Evolutionary conservation across 2,113 vertebrate species (phyloP).

Genomic region (Chamaetylas fuelleborni): DNA sequence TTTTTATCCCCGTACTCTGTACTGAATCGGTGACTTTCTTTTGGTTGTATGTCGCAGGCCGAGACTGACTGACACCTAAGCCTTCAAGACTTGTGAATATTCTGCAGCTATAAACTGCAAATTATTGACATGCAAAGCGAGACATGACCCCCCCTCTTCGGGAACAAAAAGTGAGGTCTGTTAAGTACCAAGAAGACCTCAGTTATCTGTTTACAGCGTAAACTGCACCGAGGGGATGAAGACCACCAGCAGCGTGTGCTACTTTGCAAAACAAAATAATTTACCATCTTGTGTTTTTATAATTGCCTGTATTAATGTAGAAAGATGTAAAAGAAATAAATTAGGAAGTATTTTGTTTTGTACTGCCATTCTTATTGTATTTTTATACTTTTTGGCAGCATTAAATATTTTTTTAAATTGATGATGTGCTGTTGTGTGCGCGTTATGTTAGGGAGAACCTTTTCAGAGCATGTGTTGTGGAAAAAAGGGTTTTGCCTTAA

Average conservation of each 20-base stretch:
- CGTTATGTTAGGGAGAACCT: slow-evolving; percentile 57
- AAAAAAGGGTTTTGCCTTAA: background rate
- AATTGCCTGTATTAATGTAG: slow-evolving; percentile 76
- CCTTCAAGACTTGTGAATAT: slow-evolving; percentile 78
- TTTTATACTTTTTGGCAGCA: slow-evolving; percentile 85
- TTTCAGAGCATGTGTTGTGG: background rate
- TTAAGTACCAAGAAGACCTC: slow-evolving; percentile 73
- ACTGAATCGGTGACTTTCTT: slow-evolving; percentile 82
- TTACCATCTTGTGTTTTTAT: slow-evolving; percentile 74
- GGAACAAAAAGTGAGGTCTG: slow-evolving; percentile 77
- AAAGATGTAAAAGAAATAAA: slow-evolving; percentile 78
- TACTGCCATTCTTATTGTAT: slow-evolving; percentile 84
- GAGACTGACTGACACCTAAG: slow-evolving; percentile 85
- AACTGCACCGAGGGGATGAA: slow-evolving; percentile 80
- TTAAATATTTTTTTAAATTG: slow-evolving; percentile 87
- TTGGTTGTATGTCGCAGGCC: slow-evolving; percentile 85
- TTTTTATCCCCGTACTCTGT: slow-evolving; percentile 12
- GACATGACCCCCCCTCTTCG: slow-evolving; percentile 75
- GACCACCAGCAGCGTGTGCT: slow-evolving; percentile 77
- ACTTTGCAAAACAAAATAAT: slow-evolving; percentile 73
- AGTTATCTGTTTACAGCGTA: slow-evolving; percentile 83
- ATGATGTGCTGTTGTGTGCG: slow-evolving; percentile 61
- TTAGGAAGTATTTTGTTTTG: slow-evolving; percentile 80
- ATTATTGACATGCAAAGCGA: slow-evolving; percentile 80
- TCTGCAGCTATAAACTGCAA: slow-evolving; percentile 82